Conservation (phyloP, 2,113 vertebrate genomes). For the Bufo bufo region DNA sequence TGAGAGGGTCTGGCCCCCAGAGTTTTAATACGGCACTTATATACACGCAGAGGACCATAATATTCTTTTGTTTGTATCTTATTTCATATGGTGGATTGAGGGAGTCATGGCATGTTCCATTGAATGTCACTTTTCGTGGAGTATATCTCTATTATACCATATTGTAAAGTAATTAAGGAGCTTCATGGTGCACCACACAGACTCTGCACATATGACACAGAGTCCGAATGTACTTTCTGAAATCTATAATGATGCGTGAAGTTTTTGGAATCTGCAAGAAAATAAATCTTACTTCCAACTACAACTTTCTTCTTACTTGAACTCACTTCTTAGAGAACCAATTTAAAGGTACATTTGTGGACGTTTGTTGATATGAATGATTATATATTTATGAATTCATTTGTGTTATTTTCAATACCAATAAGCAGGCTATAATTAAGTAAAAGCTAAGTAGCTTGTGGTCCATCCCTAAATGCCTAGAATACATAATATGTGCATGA, state of each 20-base stretch:
- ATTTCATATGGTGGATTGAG: neutral
- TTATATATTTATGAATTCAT: constrained; percentile 2
- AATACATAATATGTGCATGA: constrained; percentile 6
- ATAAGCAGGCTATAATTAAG: neutral
- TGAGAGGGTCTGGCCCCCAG: too few relatives aligned
- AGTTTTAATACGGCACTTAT: too few relatives aligned
- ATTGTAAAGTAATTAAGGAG: too few relatives aligned
- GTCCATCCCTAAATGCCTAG: neutral
- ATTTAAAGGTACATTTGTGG: neutral
- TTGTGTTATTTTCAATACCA: neutral
- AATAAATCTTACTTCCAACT: neutral
- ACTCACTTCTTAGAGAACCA: neutral
- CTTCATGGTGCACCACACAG: too few relatives aligned
- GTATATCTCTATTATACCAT: too few relatives aligned
- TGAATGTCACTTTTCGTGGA: neutral
- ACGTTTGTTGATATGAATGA: neutral
- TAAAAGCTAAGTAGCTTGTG: neutral
- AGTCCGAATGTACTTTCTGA: too few relatives aligned
- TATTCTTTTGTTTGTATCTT: neutral
- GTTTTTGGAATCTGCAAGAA: neutral
- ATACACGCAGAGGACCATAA: too few relatives aligned
- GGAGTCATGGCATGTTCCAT: neutral
- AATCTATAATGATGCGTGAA: too few relatives aligned
- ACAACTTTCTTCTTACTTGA: neutral
- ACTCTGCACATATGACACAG: too few relatives aligned